Evolutionary conservation across 2,113 vertebrate species (phyloP), one percentile per base, ranked within the genome.

Genomic region (Sinocyclocheilus anophthalmus): DNA sequence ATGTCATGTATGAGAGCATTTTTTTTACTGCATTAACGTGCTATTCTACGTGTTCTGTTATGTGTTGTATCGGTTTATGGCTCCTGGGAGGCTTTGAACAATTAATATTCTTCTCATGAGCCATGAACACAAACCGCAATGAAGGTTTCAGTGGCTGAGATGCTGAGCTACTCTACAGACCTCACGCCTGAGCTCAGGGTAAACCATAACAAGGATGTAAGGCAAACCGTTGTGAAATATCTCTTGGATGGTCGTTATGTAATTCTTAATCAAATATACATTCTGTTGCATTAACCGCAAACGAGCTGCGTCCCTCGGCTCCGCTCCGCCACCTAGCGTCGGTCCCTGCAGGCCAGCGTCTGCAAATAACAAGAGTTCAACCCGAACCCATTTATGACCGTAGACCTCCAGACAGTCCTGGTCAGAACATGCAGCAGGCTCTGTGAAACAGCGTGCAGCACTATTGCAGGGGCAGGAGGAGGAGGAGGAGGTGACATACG

Each of bases 321-420:
- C 96, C 93, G 95, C 95, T 92, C 95, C 95, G 97, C 97, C 98
- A 98, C 96, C 98, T 98, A 96, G 97, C 92, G 98, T 92, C 89
- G 20, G 97, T 92, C 89, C 18, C 37, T 18, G 67, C 72, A 6
- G 18, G 26, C 42, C 37, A 45, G 39, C 16, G 20, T 84, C 4
- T 45, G 73, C 42, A 33, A 85, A 85, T 24, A 67, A 53, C 9
- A 37, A 30, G 7, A 69, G 16, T 20, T 18, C 11, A 22, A 65
- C 48, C 26, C 57, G 73, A 77, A 65, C 26, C 16, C 39, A 42
- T 42, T 39, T 76, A 26, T 39, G 45, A 18, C 77, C 7, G 69
- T 22, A 22, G 9, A 72, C 33, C 33, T 79, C 55, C 59, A 4
- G 50, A 16, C 50, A 42, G 55, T 7, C 55, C 55, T 9, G 8